Evolutionary conservation across 2,888 invertebrate species (phyloP).

Genomic region (Vannuccia rotundouncinata): DNA sequence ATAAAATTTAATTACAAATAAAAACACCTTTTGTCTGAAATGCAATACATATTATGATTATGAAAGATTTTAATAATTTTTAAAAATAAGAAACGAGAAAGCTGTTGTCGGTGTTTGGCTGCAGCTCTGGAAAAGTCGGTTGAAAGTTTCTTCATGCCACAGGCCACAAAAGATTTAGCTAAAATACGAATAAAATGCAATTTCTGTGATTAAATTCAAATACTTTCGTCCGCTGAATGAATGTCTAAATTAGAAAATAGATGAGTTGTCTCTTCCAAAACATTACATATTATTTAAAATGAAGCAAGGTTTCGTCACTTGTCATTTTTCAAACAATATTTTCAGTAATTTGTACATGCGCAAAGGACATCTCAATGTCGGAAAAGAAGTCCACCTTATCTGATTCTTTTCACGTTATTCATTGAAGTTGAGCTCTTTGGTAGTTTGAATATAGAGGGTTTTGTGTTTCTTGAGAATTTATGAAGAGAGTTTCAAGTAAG

Average conservation of each 20-base stretch:
- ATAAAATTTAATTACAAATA: too few relatives aligned
- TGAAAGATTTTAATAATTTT: too few relatives aligned
- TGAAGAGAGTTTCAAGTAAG: background rate
- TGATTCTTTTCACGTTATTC: background rate
- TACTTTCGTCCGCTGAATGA: background rate
- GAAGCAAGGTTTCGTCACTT: background rate
- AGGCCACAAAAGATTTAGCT: background rate
- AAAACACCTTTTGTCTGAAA: too few relatives aligned
- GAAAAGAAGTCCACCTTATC: constrained; percentile 4
- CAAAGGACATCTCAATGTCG: background rate
- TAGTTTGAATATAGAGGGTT: background rate
- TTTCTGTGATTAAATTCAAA: background rate
- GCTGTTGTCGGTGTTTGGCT: background rate
- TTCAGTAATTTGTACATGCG: background rate
- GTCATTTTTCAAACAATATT: background rate
- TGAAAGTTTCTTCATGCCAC: background rate
- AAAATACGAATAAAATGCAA: background rate
- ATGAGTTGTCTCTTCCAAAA: background rate
- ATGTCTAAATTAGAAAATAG: too few relatives aligned
- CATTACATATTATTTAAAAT: background rate
- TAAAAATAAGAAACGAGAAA: background rate
- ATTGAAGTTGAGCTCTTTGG: background rate
- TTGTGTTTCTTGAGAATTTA: background rate
- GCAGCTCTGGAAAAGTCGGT: background rate
- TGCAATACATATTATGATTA: too few relatives aligned